Conservation (phyloP, 2,797 vertebrate species). For the Anisognathus igniventris region DNA sequence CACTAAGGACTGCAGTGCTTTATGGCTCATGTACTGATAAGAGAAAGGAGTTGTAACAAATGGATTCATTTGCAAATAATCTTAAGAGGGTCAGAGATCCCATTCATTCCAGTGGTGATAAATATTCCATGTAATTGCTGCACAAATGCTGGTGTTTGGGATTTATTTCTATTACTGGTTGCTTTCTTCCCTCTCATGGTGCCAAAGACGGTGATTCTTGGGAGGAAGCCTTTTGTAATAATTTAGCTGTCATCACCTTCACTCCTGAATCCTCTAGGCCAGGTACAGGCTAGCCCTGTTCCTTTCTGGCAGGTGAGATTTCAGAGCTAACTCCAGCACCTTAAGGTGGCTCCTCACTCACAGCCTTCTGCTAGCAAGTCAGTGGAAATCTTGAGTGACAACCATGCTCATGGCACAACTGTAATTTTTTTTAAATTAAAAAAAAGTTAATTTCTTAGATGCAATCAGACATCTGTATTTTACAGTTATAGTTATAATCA, state of each 20-base stretch:
- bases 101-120: slow-evolving; percentile 24
- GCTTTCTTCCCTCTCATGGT: background rate
- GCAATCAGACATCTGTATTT: background rate
- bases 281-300: slow-evolving; percentile 4
- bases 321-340: background rate
- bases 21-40: background rate
- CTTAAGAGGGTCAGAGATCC: slow-evolving; percentile 3
- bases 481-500: background rate
- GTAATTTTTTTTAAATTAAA: background rate
- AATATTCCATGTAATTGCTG: slow-evolving; percentile 30
- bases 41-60: slow-evolving; percentile 46
- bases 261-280: background rate
- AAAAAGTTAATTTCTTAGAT: background rate
- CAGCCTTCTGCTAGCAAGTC: background rate
- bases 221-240: slow-evolving; percentile 29
- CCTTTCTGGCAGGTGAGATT: slow-evolving; percentile 15
- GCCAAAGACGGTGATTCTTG: background rate
- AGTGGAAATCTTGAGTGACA: background rate
- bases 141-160: slow-evolving; percentile 20
- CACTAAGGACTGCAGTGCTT: background rate
- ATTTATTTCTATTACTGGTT: slow-evolving; percentile 27
- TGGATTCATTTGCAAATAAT: slow-evolving; percentile 20
- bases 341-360: slow-evolving; percentile 13
- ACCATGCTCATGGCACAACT: background rate
- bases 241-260: slow-evolving; percentile 34